Conservation (phyloP, 1,140 invertebrate species). For the Triops cancriformis region DNA sequence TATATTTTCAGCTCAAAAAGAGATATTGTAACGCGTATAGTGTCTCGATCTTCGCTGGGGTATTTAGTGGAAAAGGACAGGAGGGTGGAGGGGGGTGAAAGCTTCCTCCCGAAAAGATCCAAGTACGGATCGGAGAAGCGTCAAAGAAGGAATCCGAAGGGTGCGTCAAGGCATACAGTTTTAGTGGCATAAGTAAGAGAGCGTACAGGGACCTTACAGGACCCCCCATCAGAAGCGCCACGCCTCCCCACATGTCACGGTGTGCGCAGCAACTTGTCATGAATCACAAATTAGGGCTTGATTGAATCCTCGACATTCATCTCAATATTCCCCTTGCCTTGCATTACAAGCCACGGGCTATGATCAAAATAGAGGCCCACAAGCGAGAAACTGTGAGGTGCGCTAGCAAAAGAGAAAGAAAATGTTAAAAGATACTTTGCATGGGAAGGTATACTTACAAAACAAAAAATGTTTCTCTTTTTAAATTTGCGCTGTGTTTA, state of each 20-base stretch:
- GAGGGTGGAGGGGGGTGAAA: not conserved
- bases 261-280: constrained; percentile 8
- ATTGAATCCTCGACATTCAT: constrained; percentile 10
- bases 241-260: constrained; percentile 7
- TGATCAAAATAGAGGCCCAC: not conserved
- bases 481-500: not conserved
- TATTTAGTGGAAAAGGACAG: not conserved
- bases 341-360: not conserved
- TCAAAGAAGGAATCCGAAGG: not conserved
- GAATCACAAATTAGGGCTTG: constrained; percentile 13
- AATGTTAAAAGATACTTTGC: not conserved
- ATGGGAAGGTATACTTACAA: not conserved
- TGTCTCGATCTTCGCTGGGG: not conserved
- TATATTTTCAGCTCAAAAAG: not conserved
- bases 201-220: constrained; percentile 2
- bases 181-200: constrained; percentile 5
- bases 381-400: not conserved
- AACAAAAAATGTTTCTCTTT: not conserved
- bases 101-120: not conserved
- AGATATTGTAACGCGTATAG: not conserved
- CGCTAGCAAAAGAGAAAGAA: not conserved
- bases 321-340: not conserved
- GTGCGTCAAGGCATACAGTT: not conserved
- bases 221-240: not conserved
- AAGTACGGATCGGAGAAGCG: not conserved